A percentile compares a stretch with the other conserved stretches of the same genome.
Evolutionary conservation across 1,140 invertebrate species (phyloP).

Genomic region (Coelopa frigida): DNA sequence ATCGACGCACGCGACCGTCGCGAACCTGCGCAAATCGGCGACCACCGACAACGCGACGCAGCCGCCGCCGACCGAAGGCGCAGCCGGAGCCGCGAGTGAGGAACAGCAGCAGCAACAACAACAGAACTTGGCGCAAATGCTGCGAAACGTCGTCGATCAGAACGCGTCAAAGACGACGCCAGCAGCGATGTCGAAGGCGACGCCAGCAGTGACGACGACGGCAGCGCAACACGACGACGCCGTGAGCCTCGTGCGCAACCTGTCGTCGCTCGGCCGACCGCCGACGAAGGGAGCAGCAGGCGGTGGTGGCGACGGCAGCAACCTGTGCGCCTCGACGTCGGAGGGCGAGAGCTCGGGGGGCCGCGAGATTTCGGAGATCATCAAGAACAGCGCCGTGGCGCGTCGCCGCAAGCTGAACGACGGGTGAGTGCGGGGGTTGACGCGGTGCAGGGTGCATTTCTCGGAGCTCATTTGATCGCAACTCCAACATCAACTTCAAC

Average conservation of each 20-base stretch:
- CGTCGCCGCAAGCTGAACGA: slow-evolving; percentile 36
- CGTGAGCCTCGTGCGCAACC: slow-evolving; percentile 34
- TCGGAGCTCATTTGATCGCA: neutral
- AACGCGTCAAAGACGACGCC: slow-evolving; percentile 19
- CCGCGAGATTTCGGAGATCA: slow-evolving; percentile 51
- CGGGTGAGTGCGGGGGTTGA: slow-evolving; percentile 17
- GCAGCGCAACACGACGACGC: slow-evolving; percentile 32
- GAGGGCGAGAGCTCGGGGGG: slow-evolving; percentile 53
- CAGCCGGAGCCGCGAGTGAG: neutral
- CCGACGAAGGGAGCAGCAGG: slow-evolving; percentile 6
- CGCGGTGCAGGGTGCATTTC: neutral
- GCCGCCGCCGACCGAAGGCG: no score
- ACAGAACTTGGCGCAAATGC: slow-evolving; percentile 28
- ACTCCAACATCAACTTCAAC: neutral
- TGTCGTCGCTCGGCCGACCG: slow-evolving; percentile 28
- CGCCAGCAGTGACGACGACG: neutral
- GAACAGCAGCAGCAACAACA: no score
- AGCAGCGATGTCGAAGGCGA: neutral
- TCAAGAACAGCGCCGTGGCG: slow-evolving; percentile 48
- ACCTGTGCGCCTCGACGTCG: slow-evolving; percentile 38
- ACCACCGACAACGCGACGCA: slow-evolving; percentile 25
- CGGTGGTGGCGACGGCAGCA: neutral
- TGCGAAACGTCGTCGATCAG: slow-evolving; percentile 32
- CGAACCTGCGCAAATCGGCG: slow-evolving; percentile 39
- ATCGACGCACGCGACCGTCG: slow-evolving; percentile 38